phyloP scores from a whole-genome alignment of 30 jellyfish, hydroid and myxozoan species.

The Hydractinia echinata region DNA sequence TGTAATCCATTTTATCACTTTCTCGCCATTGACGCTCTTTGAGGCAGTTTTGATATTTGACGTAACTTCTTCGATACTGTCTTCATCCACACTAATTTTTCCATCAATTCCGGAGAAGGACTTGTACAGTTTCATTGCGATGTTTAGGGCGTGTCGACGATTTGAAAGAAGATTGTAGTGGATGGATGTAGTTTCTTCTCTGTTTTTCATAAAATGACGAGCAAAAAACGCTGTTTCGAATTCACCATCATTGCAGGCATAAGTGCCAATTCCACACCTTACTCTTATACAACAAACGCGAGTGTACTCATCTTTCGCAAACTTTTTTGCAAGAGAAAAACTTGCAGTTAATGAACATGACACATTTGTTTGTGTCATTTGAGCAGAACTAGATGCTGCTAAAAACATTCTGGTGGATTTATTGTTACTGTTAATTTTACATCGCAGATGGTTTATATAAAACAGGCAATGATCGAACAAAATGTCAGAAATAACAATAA shows the following conservation, averaged over 20 bases:
- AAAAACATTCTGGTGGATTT: background rate
- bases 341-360: background rate
- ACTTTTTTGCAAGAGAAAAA: background rate
- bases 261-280: constrained; percentile 14
- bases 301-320: background rate
- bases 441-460: background rate
- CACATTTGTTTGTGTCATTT: background rate
- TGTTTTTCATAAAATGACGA: constrained; percentile 1
- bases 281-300: constrained; percentile 5
- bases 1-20: background rate
- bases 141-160: constrained; percentile 9
- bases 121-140: constrained; percentile 7
- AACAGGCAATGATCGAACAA: background rate
- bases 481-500: background rate
- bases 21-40: background rate
- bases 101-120: constrained; percentile 1
- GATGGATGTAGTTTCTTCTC: background rate
- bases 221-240: constrained; percentile 1
- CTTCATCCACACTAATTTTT: background rate
- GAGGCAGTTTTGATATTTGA: background rate
- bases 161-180: constrained; percentile 6
- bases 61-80: background rate
- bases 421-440: background rate
- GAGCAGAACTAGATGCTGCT: background rate
- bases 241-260: constrained; percentile 7